Evolutionary conservation across 2,888 invertebrate genomes (phyloP).

Genomic region (Amaurobius ferox): DNA sequence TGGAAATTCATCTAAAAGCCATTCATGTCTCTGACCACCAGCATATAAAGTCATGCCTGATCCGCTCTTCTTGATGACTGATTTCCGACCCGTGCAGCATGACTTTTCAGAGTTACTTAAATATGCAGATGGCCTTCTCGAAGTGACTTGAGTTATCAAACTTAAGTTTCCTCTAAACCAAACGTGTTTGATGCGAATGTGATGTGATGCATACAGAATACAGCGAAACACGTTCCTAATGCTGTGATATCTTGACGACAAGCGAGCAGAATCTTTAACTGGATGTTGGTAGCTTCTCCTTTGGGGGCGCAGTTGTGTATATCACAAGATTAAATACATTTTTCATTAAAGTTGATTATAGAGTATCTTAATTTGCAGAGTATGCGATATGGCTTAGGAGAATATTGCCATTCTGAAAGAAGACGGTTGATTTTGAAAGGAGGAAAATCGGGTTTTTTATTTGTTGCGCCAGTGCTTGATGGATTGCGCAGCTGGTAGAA

Average conservation of each 20-base stretch:
- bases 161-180: neutral
- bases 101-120: neutral
- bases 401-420: too few relatives aligned
- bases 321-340: too few relatives aligned
- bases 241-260: neutral
- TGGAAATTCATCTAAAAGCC: constrained; percentile 1
- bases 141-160: constrained; percentile 13
- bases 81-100: neutral
- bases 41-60: neutral
- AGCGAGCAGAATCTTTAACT: neutral
- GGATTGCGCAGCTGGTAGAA: too few relatives aligned
- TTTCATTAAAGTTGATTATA: too few relatives aligned
- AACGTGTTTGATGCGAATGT: constrained; percentile 9
- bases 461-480: too few relatives aligned
- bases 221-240: neutral
- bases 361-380: too few relatives aligned
- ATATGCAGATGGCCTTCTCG: constrained; percentile 9
- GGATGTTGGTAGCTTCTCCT: too few relatives aligned
- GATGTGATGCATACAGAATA: constrained; percentile 6
- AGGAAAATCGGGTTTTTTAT: too few relatives aligned
- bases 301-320: too few relatives aligned
- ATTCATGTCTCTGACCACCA: neutral
- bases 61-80: neutral
- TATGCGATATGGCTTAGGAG: too few relatives aligned
- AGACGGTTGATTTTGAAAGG: too few relatives aligned